Evolutionary conservation across 2,888 invertebrate genomes (phyloP).

Genomic region (Abrostola triplasia): DNA sequence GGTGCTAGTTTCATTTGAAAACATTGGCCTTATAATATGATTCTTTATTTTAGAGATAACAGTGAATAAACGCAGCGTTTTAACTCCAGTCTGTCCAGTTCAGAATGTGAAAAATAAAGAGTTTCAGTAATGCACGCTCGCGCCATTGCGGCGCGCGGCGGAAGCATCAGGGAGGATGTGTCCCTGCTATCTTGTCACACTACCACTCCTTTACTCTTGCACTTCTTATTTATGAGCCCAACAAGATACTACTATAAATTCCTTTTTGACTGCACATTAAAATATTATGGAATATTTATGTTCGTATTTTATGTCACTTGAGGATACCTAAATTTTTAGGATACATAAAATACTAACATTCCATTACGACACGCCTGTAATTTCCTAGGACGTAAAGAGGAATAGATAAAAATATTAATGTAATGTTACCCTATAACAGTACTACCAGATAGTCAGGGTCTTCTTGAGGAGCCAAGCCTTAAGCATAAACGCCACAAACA

Average conservation of each 20-base stretch:
- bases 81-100: conserved; percentile 56
- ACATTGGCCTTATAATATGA: no score
- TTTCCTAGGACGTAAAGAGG: background rate
- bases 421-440: no score
- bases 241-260: conserved; percentile 73
- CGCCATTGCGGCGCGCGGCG: conserved; percentile 64
- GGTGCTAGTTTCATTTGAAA: no score
- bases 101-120: conserved; percentile 76
- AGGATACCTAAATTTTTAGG: background rate
- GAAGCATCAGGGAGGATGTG: conserved; percentile 76
- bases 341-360: background rate
- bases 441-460: no score
- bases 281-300: conserved; percentile 18
- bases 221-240: conserved; percentile 77
- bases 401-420: background rate
- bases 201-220: conserved; percentile 74
- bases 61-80: conserved; percentile 42
- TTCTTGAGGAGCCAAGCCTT: no score
- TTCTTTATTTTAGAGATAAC: no score
- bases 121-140: conserved; percentile 74
- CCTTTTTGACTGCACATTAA: conserved; percentile 60
- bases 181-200: conserved; percentile 81
- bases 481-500: no score
- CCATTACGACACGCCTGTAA: conserved; percentile 1
- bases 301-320: background rate